These are phyloP conservation scores for Micoletzkya japonica DNA, from an alignment of 2,888 invertebrate species.

Conservation along the genomic window DNA sequence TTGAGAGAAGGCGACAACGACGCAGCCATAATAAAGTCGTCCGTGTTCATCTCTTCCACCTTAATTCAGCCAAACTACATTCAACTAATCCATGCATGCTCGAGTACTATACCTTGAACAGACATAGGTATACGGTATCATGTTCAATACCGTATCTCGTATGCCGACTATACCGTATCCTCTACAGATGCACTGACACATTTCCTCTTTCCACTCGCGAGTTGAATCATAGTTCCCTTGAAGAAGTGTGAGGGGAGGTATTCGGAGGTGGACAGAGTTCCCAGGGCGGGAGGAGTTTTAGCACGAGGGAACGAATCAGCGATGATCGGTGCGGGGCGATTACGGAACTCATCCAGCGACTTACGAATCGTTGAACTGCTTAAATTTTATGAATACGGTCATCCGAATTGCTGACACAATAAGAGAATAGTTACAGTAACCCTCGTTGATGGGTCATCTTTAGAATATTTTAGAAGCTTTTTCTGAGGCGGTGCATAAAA, in stretches of 20 bases:
- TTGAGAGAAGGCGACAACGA: neutral
- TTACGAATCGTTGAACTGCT: too few relatives aligned
- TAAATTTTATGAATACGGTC: too few relatives aligned
- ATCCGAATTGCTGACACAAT: too few relatives aligned
- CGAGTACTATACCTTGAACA: neutral
- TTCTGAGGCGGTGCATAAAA: too few relatives aligned
- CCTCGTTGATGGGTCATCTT: too few relatives aligned
- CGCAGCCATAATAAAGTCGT: conserved; percentile 9
- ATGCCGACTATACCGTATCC: too few relatives aligned
- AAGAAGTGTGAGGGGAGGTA: conserved; percentile 24
- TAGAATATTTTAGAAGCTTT: too few relatives aligned
- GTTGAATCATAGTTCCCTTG: conserved; percentile 16
- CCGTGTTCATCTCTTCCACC: conserved; percentile 16
- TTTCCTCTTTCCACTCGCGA: conserved; percentile 12
- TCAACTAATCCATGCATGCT: neutral
- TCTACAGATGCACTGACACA: too few relatives aligned
- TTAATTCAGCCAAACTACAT: neutral
- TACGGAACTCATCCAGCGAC: too few relatives aligned
- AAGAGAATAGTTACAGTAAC: too few relatives aligned
- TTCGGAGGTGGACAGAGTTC: neutral
- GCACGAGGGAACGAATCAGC: conserved; percentile 16
- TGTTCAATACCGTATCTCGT: too few relatives aligned
- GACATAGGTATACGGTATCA: too few relatives aligned
- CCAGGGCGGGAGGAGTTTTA: conserved; percentile 3
- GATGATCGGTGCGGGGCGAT: conserved; percentile 16